Conservation (phyloP, 1,140 invertebrate species). For the Papilio polytes region DNA sequence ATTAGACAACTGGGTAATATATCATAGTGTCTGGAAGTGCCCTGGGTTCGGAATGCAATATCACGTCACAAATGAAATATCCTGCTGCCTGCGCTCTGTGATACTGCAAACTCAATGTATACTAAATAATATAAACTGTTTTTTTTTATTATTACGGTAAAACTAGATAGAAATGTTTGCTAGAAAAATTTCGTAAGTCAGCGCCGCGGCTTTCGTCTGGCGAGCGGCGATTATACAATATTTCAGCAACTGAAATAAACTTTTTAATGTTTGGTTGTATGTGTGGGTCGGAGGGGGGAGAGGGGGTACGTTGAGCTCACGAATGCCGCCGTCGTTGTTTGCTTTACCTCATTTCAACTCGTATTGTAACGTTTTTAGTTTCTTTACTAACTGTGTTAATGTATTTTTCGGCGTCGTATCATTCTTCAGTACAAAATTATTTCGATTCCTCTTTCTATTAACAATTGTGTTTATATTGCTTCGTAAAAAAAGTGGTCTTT, state of each 20-base stretch:
- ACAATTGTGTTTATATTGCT: too few relatives aligned
- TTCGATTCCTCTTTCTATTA: not conserved
- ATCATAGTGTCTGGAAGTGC: not conserved
- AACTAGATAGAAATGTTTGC: too few relatives aligned
- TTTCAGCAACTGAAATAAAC: slow-evolving; percentile 7
- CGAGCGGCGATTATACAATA: slow-evolving; percentile 10
- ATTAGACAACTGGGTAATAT: not conserved
- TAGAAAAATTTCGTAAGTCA: not conserved
- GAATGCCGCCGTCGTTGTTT: slow-evolving; percentile 10
- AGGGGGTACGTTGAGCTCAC: not conserved
- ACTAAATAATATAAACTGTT: not conserved
- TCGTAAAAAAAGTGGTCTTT: too few relatives aligned
- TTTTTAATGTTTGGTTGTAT: slow-evolving; percentile 16
- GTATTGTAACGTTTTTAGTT: slow-evolving; percentile 24
- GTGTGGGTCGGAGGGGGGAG: not conserved
- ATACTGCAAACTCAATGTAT: not conserved
- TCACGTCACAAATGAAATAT: not conserved
- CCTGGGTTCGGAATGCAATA: not conserved
- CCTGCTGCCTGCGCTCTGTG: not conserved
- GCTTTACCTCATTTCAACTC: slow-evolving; percentile 22
- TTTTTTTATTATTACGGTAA: not conserved
- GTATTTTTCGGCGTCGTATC: slow-evolving; percentile 3
- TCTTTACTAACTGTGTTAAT: slow-evolving; percentile 16
- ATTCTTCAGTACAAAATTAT: slow-evolving; percentile 2
- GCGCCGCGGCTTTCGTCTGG: slow-evolving; percentile 11